Evolutionary conservation across 1,140 invertebrate genomes (phyloP).

Genomic region (Bacillus rossius): DNA sequence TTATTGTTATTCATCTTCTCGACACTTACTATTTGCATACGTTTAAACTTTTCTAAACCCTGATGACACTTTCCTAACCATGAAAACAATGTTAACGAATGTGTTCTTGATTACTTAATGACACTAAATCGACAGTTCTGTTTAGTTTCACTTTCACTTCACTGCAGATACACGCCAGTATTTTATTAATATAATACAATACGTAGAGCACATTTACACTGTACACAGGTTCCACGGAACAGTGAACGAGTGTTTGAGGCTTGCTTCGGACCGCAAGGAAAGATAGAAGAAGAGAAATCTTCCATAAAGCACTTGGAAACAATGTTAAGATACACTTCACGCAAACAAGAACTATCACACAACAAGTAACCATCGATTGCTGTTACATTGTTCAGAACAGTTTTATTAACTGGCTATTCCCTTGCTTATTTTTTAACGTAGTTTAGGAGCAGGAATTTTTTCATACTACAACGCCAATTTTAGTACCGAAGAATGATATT

Average conservation of each 20-base stretch:
- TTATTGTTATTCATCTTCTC: too few relatives aligned
- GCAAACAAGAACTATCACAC: neutral
- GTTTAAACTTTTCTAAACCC: too few relatives aligned
- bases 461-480: neutral
- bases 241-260: neutral
- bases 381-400: neutral
- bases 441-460: neutral
- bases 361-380: neutral
- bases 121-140: conserved; percentile 1
- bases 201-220: neutral
- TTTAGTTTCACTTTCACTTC: neutral
- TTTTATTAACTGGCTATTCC: neutral
- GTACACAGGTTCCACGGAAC: neutral
- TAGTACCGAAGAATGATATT: neutral
- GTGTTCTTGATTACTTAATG: neutral
- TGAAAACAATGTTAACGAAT: too few relatives aligned
- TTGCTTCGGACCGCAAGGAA: neutral
- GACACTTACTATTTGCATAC: too few relatives aligned
- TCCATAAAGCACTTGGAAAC: conserved; percentile 15
- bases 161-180: neutral
- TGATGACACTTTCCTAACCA: too few relatives aligned
- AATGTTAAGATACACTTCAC: neutral
- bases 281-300: conserved; percentile 10
- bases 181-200: neutral
- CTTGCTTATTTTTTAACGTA: neutral